Percentiles rank a stretch among this genome's conserved stretches.
Evolutionary conservation across 2,113 vertebrate genomes (phyloP).

Genomic region (Verasper variegatus): DNA sequence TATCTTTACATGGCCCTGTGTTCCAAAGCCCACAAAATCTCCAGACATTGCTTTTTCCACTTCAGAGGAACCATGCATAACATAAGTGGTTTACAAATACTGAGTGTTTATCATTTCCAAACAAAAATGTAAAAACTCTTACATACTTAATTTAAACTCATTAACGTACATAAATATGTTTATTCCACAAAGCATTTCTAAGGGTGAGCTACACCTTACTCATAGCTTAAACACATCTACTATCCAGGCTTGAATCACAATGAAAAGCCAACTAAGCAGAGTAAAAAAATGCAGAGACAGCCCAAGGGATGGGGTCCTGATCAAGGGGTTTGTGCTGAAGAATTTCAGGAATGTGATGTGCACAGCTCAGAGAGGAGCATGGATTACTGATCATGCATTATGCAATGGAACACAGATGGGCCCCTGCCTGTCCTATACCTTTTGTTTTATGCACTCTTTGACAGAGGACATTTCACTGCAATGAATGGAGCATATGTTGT

Average conservation of each 20-base stretch:
- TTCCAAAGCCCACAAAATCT: too few relatives aligned
- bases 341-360: slow-evolving; percentile 58
- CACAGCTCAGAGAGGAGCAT: slow-evolving; percentile 32
- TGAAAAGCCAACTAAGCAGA: not conserved
- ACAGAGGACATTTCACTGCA: slow-evolving; percentile 5
- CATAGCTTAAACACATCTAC: not conserved
- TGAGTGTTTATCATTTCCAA: too few relatives aligned
- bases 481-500: not conserved
- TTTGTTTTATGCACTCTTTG: slow-evolving; percentile 11
- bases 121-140: too few relatives aligned
- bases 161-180: too few relatives aligned
- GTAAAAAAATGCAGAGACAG: too few relatives aligned
- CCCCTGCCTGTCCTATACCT: slow-evolving; percentile 26
- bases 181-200: too few relatives aligned
- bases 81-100: too few relatives aligned
- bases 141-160: too few relatives aligned
- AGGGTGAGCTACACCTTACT: not conserved
- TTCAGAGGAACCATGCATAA: too few relatives aligned
- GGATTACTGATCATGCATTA: slow-evolving; percentile 41
- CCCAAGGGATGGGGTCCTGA: slow-evolving; percentile 14
- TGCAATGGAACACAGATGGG: slow-evolving; percentile 40
- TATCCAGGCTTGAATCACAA: not conserved
- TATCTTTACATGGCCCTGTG: too few relatives aligned
- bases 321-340: slow-evolving; percentile 17
- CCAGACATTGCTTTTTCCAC: too few relatives aligned